Evolutionary conservation across 2,113 vertebrate genomes (phyloP).

Genomic region (Notothenia coriiceps): DNA sequence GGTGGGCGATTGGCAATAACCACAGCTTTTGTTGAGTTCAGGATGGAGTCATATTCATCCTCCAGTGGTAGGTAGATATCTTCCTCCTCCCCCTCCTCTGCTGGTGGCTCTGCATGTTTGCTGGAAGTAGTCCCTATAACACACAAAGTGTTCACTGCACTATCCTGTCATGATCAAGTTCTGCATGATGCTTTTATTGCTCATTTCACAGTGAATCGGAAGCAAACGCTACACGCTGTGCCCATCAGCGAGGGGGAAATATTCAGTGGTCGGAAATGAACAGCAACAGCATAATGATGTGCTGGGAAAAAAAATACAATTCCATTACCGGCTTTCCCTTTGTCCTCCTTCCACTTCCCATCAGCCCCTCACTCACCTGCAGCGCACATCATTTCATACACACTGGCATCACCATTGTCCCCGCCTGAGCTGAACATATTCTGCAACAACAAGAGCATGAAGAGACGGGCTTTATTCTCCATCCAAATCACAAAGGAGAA

Average conservation of each 20-base stretch:
- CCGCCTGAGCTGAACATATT: slow-evolving; percentile 34
- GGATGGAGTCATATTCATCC: slow-evolving; percentile 78
- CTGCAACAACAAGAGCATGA: slow-evolving; percentile 68
- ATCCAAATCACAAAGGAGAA: neutral
- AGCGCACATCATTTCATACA: slow-evolving; percentile 79
- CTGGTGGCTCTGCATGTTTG: slow-evolving; percentile 28
- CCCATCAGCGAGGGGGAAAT: slow-evolving; percentile 40
- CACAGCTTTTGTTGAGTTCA: slow-evolving; percentile 50
- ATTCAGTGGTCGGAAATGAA: slow-evolving; percentile 57
- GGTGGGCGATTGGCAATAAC: slow-evolving; percentile 82
- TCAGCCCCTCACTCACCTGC: slow-evolving; percentile 73
- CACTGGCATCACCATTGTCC: slow-evolving; percentile 58
- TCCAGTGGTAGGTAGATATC: slow-evolving; percentile 59
- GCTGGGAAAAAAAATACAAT: slow-evolving; percentile 1
- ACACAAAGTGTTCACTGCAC: slow-evolving; percentile 43
- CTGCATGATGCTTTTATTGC: slow-evolving; percentile 2
- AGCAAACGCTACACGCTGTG: slow-evolving; percentile 25
- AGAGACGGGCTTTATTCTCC: neutral
- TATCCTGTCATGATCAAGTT: slow-evolving; percentile 10
- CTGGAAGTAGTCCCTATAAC: slow-evolving; percentile 56
- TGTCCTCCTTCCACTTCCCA: slow-evolving; percentile 45
- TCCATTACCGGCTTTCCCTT: slow-evolving; percentile 44
- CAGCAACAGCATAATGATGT: slow-evolving; percentile 41
- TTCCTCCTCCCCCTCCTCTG: slow-evolving; percentile 61
- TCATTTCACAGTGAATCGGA: slow-evolving; percentile 46